phyloP scores from a whole-genome alignment of 2,797 vertebrate genomes.

The Coregonus suidteri region DNA sequence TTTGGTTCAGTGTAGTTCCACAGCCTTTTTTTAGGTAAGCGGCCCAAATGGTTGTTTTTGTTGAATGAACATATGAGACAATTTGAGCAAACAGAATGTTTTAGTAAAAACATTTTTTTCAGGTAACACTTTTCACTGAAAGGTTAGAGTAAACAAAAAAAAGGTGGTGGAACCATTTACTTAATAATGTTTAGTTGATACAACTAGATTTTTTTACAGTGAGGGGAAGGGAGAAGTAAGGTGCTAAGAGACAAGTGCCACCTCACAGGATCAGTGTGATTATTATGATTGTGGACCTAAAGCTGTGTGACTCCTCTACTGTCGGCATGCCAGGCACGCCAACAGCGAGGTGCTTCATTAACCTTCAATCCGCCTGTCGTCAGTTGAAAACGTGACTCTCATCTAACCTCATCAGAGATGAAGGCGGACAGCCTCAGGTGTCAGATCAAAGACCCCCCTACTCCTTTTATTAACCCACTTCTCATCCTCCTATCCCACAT shows the following conservation, averaged over 20 bases:
- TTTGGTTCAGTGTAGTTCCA: no score
- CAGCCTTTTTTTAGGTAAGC: no score
- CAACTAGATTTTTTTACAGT: not conserved
- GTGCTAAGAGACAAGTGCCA: slow-evolving; percentile 41
- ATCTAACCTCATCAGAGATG: slow-evolving; percentile 37
- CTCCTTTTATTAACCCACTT: not conserved
- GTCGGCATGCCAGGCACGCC: slow-evolving; percentile 26
- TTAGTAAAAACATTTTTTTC: no score
- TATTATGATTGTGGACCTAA: slow-evolving; percentile 21
- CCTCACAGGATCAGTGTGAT: slow-evolving; percentile 4
- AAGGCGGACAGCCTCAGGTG: slow-evolving; percentile 21
- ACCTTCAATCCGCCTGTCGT: slow-evolving; percentile 38
- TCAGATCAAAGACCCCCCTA: slow-evolving; percentile 28
- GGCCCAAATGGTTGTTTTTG: no score
- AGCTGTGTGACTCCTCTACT: slow-evolving; percentile 49
- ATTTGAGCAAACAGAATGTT: no score
- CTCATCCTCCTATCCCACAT: not conserved
- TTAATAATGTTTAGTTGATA: no score
- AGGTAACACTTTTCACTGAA: no score
- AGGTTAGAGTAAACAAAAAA: no score
- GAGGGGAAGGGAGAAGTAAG: slow-evolving; percentile 22
- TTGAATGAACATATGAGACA: no score
- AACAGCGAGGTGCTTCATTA: slow-evolving; percentile 51
- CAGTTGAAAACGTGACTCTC: slow-evolving; percentile 38
- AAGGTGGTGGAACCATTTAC: no score